Conservation (phyloP, 2,888 invertebrate genomes). For the Acleris laterana region DNA sequence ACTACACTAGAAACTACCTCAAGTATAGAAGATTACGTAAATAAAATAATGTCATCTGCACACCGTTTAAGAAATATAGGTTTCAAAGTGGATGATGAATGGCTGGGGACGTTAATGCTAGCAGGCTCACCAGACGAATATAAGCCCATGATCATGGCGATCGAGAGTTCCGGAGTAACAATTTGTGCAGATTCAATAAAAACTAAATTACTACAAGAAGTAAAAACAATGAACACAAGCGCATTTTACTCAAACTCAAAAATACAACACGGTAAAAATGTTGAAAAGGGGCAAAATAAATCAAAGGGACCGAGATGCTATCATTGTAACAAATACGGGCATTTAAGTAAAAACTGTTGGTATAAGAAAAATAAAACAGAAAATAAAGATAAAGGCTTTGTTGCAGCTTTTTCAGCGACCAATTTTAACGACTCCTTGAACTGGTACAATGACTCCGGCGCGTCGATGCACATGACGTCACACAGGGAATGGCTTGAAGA, state of each 20-base stretch:
- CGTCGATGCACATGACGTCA: conserved; percentile 42
- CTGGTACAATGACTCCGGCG: conserved; percentile 52
- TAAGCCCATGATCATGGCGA: conserved; percentile 4
- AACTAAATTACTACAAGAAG: conserved; percentile 9
- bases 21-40: not conserved
- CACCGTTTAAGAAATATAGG: not conserved
- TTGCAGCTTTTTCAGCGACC: conserved; percentile 10
- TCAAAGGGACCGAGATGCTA: not conserved
- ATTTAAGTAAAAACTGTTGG: conserved; percentile 19
- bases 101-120: not conserved
- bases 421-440: not conserved
- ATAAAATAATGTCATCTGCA: conserved; percentile 1
- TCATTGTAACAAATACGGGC: not conserved
- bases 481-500: conserved; percentile 29
- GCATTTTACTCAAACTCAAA: conserved; percentile 1
- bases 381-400: conserved; percentile 8
- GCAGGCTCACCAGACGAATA: not conserved
- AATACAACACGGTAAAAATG: not conserved
- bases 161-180: not conserved
- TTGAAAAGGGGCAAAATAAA: not conserved
- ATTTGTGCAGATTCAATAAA: conserved; percentile 1
- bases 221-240: not conserved
- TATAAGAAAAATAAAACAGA: conserved; percentile 10
- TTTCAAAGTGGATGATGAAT: not conserved
- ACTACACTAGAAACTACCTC: not conserved